Evolutionary conservation across 2,888 invertebrate species (phyloP), one percentile per base, ranked within the genome.

Genomic region (Drosophila meridionalis): DNA sequence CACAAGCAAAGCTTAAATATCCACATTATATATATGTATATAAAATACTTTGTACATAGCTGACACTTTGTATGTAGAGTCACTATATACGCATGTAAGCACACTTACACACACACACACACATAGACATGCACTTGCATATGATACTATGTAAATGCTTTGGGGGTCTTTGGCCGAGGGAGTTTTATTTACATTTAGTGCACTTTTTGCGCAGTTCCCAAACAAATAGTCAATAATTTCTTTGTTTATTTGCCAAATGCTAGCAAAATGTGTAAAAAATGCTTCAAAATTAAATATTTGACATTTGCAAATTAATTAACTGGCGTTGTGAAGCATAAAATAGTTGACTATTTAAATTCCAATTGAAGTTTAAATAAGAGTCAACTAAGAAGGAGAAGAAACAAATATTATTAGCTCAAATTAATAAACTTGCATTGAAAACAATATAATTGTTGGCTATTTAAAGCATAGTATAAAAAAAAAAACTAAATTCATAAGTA

Each of bases 101-200:
- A 11, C 12, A 40, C 43, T 28, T 14, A 30, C 28, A 30, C 14
- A 12, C 36, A 40, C 43, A 30, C 14, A 12, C 36, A 26, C 53
- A 38, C 53, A 55, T 1, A 28, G 26, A 14, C 8, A 6, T 42
- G 4, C 36, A 50, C n/a, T 42, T 45, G 11, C 58, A 59, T 36
- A 63, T 77, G 50, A 56, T 28, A 43, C 26, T 48, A 47, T 8
- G 26, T 34, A 56, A 56, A 26, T 28, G 63, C 53, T 47, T 58
- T 50, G 14, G 53, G 50, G 74, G 58, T 73, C 79, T 56, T 78
- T 78, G 74, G 57, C 60, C 74, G 30, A 36, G 30, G n/a, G n/a
- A 40, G 28, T 56, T 30, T 30, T 56, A 56, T 56, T 56, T 56
- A 56, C 40, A 14, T 11, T 4, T 42, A 20, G 28, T 61, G 47